These are phyloP conservation scores for Eristalis arbustorum DNA, from an alignment of 2,888 invertebrate species.

Conservation along the genomic window DNA sequence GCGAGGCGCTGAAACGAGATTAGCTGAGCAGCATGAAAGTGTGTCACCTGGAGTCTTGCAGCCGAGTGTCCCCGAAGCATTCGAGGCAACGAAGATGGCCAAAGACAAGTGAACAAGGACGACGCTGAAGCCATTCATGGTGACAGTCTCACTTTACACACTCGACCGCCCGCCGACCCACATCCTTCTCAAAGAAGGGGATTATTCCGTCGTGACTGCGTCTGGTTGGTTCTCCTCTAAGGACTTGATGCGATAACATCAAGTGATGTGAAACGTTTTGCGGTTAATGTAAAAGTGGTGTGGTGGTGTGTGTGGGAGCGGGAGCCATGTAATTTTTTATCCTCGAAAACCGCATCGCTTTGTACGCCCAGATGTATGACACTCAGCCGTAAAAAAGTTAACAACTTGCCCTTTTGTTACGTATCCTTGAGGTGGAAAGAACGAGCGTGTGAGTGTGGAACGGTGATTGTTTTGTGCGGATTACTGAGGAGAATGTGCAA, in stretches of 20 bases:
- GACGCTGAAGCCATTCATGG: background rate
- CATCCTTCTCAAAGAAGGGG: background rate
- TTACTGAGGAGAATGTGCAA: background rate
- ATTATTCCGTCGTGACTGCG: background rate
- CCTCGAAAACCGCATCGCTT: conserved; percentile 17
- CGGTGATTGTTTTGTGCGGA: background rate
- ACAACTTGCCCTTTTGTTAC: conserved; percentile 18
- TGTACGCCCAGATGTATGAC: background rate
- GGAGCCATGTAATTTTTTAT: conserved; percentile 29
- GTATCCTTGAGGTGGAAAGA: background rate
- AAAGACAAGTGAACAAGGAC: no score
- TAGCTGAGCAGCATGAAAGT: conserved; percentile 24
- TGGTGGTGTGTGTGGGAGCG: background rate
- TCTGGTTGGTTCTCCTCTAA: background rate
- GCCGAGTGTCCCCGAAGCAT: background rate
- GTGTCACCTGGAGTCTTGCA: conserved; percentile 32
- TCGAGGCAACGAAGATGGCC: background rate
- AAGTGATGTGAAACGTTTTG: conserved; percentile 33
- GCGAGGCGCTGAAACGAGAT: conserved; percentile 8
- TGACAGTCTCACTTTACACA: conserved; percentile 30
- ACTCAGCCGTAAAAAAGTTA: conserved; percentile 21
- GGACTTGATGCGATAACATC: conserved; percentile 46
- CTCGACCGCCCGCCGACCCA: background rate
- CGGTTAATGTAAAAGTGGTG: conserved; percentile 33
- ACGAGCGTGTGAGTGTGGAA: background rate